Base-by-base conservation (phyloP, 2,797 vertebrate genomes). In the Melanotaenia pygmaea region DNA sequence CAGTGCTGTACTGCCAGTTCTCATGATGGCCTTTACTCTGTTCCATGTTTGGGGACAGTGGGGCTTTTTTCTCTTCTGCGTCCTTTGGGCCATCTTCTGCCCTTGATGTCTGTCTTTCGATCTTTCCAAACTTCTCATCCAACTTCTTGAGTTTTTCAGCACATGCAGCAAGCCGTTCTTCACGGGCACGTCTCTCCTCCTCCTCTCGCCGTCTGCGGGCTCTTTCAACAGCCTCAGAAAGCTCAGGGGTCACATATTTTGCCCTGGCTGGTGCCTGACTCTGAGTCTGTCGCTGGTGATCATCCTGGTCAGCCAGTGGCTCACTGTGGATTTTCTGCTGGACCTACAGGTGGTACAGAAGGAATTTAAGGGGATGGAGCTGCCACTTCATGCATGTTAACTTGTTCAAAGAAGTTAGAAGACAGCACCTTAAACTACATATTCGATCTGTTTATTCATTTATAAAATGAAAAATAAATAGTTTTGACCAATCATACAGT, bases 101-200 rank as follows among this genome's bases (percentile, higher is more conserved):
- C 82, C 95, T 96, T 37, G 93, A 94, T 0, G 88, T 92, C 86
- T 93, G 94, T 81, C 95, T 93, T 90, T 94, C 97, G 35, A 94
- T 95, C 78, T 99, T 99, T 26, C 95, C 94, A 58, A 95, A 95
- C 83, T 94, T 96, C 88, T 99, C 97, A 74, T 99, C 98, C 62
- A 99, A 94, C 72, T 95, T 96, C 59, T 98, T 99, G n/a, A 99
- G 96, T 72, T 99, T 99, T 76, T 97, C 98, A 0, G 98, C 98
- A 0, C 98, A 99, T 34, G 98, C 98, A 0, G 98, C 98, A 80
- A 99, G 89, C 3, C 98, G 91, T 82, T 99, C 98, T 65, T 99
- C 97, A 0, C 98, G 96, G 3, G 95, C 96, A 0, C 97, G 94
- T 1, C 97, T 92, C 83, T 99, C 98, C 80, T 99, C 98, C 79